phyloP scores from a whole-genome alignment of 1,140 invertebrate species.

The Ips typographus region DNA sequence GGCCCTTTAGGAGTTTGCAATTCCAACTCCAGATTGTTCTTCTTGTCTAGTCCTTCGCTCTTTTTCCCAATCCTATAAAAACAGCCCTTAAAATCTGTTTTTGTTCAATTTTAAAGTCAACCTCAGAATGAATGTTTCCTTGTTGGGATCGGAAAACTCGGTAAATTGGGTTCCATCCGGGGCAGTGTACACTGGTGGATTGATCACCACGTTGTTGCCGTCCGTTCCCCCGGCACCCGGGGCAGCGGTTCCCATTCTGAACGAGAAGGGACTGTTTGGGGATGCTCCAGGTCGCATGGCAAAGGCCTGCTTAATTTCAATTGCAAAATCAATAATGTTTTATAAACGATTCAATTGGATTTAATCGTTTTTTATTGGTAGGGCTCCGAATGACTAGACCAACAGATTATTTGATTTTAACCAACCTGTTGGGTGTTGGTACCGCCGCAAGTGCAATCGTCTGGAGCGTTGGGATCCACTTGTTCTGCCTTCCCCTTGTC shows the following conservation, averaged over 20 bases:
- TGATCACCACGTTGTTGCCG: conserved; percentile 41
- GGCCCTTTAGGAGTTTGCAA: conserved; percentile 50
- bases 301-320: conserved; percentile 11
- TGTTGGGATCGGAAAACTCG: conserved; percentile 50
- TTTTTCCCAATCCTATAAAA: conserved; percentile 45
- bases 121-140: conserved; percentile 50
- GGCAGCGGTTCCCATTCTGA: conserved; percentile 42
- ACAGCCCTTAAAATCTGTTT: background rate
- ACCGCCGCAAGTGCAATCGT: conserved; percentile 20
- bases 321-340: background rate
- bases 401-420: background rate
- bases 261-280: conserved; percentile 42
- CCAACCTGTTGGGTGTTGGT: background rate
- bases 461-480: conserved; percentile 26
- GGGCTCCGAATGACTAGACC: conserved; percentile 7
- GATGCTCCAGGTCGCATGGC: conserved; percentile 39
- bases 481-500: conserved; percentile 46
- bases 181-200: conserved; percentile 43
- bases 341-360: background rate
- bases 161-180: conserved; percentile 47
- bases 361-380: conserved; percentile 13
- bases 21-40: conserved; percentile 51
- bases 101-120: conserved; percentile 24
- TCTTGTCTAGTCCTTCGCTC: conserved; percentile 48
- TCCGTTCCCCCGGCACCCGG: conserved; percentile 3